Evolutionary conservation across 2,888 invertebrate species (phyloP).

Genomic region (Augiades crinisus): DNA sequence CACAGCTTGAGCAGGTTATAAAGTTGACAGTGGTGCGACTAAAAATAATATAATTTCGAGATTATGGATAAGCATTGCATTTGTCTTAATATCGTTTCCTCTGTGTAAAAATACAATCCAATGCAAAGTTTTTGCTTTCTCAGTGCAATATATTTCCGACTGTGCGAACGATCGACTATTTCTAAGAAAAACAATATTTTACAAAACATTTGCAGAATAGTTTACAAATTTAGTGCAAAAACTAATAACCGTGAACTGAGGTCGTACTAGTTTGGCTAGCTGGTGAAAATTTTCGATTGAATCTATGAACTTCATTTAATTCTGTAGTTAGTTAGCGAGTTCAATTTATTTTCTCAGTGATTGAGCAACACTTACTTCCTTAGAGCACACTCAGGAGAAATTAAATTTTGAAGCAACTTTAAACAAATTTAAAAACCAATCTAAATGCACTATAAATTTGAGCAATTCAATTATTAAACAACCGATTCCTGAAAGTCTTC

Average conservation of each 20-base stretch:
- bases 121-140: no score
- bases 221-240: not conserved
- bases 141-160: not conserved
- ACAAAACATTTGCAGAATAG: not conserved
- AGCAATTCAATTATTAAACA: no score
- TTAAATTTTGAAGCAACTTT: no score
- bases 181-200: not conserved
- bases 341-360: not conserved
- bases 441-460: not conserved
- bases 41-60: no score
- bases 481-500: no score
- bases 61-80: no score
- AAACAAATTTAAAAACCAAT: not conserved
- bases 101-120: no score
- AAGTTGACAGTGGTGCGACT: no score
- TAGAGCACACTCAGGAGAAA: no score
- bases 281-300: not conserved
- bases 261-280: not conserved
- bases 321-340: no score
- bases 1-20: no score
- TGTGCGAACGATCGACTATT: not conserved
- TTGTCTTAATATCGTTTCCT: no score
- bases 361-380: not conserved
- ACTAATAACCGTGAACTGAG: conserved; percentile 8
- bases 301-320: not conserved